phyloP scores from a whole-genome alignment of 2,797 vertebrate genomes.

The Tachyglossus aculeatus region DNA sequence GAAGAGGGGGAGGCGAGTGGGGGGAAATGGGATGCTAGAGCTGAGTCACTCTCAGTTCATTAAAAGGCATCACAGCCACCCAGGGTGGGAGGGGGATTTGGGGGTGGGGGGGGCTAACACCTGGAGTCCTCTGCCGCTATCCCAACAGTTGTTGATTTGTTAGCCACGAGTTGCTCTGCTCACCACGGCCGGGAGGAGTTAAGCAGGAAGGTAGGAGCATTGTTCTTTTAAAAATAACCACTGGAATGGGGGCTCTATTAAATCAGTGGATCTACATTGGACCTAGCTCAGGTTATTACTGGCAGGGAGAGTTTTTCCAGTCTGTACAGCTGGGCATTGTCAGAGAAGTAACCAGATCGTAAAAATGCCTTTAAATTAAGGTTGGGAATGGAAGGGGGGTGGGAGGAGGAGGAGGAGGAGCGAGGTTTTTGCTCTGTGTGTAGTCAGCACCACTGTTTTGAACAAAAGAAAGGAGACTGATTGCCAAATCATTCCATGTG shows the following conservation, averaged over 20 bases:
- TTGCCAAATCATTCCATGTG: slow-evolving; percentile 41
- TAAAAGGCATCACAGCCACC: slow-evolving; percentile 36
- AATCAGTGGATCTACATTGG: background rate
- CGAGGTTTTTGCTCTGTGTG: slow-evolving; percentile 36
- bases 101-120: background rate
- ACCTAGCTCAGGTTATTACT: slow-evolving; percentile 4
- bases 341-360: slow-evolving; percentile 39
- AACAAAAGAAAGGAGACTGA: slow-evolving; percentile 31
- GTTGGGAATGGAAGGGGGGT: no score
- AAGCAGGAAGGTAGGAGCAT: slow-evolving; percentile 39
- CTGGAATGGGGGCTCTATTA: background rate
- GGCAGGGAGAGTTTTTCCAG: background rate
- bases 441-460: slow-evolving; percentile 37
- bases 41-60: slow-evolving; percentile 49
- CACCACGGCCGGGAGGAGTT: slow-evolving; percentile 7
- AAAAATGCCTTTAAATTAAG: slow-evolving; percentile 42
- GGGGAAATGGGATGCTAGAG: slow-evolving; percentile 29
- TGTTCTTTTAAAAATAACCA: slow-evolving; percentile 12
- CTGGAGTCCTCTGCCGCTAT: slow-evolving; percentile 9
- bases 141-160: slow-evolving; percentile 28
- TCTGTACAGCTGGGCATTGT: slow-evolving; percentile 16
- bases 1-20: background rate
- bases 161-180: background rate
- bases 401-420: no score
- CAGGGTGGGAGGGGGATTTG: background rate